Conservation (phyloP, 1,140 invertebrate genomes). For the Asobara japonica region DNA sequence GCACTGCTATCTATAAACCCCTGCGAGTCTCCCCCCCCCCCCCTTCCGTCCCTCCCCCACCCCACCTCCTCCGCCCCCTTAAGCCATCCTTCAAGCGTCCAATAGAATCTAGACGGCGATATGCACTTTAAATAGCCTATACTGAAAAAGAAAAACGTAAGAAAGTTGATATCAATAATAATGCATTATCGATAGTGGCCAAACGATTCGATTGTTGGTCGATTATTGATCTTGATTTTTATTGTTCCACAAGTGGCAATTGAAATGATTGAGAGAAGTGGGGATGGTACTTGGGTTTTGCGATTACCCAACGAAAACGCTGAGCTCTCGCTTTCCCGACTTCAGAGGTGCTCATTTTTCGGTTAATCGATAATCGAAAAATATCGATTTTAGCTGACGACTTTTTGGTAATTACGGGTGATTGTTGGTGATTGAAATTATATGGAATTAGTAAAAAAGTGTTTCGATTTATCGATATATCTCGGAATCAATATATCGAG, state of each 20-base stretch:
- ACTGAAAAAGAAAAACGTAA: neutral
- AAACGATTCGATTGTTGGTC: neutral
- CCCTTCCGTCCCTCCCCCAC: slow-evolving; percentile 29
- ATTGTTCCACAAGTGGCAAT: neutral
- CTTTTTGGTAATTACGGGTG: no score
- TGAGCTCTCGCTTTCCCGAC: slow-evolving; percentile 11
- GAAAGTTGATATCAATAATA: neutral
- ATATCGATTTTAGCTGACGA: no score
- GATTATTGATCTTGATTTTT: neutral
- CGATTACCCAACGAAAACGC: neutral
- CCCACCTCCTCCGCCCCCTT: slow-evolving; percentile 11
- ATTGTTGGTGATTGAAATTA: no score
- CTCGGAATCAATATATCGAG: no score
- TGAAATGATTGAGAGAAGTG: neutral
- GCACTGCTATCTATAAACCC: slow-evolving; percentile 67
- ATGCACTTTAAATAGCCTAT: slow-evolving; percentile 35
- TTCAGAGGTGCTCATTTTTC: neutral
- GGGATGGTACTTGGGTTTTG: neutral
- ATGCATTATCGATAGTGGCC: neutral
- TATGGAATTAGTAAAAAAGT: no score
- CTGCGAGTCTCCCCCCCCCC: slow-evolving; percentile 49
- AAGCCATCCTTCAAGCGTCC: neutral
- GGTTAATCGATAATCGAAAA: neutral
- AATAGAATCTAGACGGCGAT: slow-evolving; percentile 30
- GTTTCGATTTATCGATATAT: no score